These are phyloP conservation scores for Hydrochoerus hydrochaeris DNA, from an alignment of 2,113 vertebrate species.

Conservation along the genomic window DNA sequence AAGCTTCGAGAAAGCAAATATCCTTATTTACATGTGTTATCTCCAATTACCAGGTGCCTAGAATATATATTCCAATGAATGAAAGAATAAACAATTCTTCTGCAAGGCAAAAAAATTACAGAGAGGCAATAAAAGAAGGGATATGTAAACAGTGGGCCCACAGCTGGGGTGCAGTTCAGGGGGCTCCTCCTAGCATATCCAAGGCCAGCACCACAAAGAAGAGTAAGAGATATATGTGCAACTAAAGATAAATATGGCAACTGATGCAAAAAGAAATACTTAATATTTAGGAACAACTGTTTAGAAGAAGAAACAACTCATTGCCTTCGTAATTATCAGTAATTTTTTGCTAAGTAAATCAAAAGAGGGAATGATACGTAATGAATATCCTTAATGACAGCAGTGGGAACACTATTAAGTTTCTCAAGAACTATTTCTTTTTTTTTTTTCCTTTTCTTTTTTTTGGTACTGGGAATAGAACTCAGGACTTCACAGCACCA, in stretches of 20 bases:
- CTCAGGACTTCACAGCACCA: no score
- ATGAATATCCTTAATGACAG: neutral
- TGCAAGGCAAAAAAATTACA: neutral
- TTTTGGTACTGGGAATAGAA: no score
- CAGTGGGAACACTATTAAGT: neutral
- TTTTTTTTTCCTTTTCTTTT: no score
- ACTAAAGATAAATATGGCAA: neutral
- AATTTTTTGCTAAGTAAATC: neutral
- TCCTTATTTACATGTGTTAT: neutral
- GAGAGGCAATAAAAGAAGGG: neutral
- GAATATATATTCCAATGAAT: neutral
- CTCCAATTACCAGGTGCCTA: neutral
- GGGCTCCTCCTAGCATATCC: neutral
- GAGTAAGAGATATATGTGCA: neutral
- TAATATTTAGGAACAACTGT: neutral
- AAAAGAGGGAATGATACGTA: constrained; percentile 19
- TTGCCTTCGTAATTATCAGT: neutral
- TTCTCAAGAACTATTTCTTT: constrained; percentile 22
- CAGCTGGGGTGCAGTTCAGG: neutral
- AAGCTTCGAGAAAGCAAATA: constrained; percentile 26
- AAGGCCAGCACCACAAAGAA: neutral
- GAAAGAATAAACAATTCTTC: neutral
- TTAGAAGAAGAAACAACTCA: neutral
- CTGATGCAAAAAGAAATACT: neutral
- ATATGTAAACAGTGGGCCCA: neutral